Conservation (phyloP, 2,797 vertebrate genomes). For the Nasua narica region DNA sequence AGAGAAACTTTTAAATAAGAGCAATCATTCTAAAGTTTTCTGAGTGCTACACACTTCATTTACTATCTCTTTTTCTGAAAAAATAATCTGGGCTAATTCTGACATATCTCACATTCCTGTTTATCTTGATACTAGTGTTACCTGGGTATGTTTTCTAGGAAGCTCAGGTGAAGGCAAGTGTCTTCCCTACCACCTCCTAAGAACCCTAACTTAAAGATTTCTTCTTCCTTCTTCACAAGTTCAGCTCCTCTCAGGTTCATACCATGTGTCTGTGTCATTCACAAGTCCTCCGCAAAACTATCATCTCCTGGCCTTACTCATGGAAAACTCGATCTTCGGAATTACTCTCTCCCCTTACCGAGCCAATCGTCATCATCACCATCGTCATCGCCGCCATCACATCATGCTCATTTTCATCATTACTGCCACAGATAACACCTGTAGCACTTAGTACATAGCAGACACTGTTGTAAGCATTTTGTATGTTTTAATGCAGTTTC, state of each 20-base stretch:
- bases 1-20: neutral
- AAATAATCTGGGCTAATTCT: neutral
- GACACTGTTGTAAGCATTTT: neutral
- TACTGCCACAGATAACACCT: neutral
- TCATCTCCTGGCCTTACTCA: neutral
- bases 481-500: neutral
- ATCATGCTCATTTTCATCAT: neutral
- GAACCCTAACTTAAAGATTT: neutral
- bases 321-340: neutral
- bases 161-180: neutral
- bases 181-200: no score
- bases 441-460: neutral
- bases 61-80: neutral
- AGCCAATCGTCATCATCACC: neutral
- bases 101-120: neutral
- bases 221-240: neutral
- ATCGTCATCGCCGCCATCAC: no score
- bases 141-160: neutral
- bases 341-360: neutral
- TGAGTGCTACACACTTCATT: neutral
- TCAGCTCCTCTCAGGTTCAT: neutral
- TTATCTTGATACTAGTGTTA: neutral
- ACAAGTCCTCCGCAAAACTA: neutral
- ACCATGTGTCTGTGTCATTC: neutral
- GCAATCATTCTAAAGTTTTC: neutral